These are phyloP conservation scores for Ypsolopha scabrella DNA, from an alignment of 2,888 invertebrate genomes.

Conservation along the genomic window DNA sequence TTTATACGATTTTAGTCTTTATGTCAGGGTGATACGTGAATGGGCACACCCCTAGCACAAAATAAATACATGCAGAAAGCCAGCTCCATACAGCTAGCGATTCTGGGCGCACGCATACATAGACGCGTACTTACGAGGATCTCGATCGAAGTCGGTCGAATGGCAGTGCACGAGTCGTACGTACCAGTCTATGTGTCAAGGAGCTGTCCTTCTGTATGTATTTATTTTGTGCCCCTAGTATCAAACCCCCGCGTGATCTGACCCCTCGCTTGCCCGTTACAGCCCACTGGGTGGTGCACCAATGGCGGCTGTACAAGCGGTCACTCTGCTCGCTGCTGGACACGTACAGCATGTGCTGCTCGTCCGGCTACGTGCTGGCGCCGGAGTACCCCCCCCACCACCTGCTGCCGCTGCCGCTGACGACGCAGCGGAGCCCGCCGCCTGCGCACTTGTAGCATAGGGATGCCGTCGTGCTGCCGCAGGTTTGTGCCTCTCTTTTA, in stretches of 20 bases:
- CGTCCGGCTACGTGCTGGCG: slow-evolving; percentile 52
- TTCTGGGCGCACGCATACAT: no score
- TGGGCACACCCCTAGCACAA: no score
- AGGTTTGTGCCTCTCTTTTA: no score
- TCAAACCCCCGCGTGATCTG: background rate
- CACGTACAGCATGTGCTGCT: slow-evolving; percentile 47
- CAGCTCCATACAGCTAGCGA: no score
- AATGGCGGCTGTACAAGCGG: slow-evolving; percentile 60
- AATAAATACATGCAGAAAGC: no score
- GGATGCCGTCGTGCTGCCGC: slow-evolving; percentile 30
- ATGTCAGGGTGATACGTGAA: no score
- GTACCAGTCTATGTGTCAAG: no score
- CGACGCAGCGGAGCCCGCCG: slow-evolving; percentile 46
- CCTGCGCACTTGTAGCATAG: slow-evolving; percentile 64
- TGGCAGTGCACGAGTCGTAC: no score
- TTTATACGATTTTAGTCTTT: no score
- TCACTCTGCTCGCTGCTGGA: slow-evolving; percentile 55
- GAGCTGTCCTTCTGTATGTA: no score
- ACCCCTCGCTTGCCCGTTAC: slow-evolving; percentile 11
- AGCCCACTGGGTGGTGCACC: slow-evolving; percentile 59
- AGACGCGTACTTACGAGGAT: no score
- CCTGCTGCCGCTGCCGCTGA: slow-evolving; percentile 47
- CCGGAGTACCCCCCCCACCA: slow-evolving; percentile 47
- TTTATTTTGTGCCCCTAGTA: background rate
- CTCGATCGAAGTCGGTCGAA: no score